phyloP scores from a whole-genome alignment of 1,140 invertebrate species.

The Cephus cinctus region DNA sequence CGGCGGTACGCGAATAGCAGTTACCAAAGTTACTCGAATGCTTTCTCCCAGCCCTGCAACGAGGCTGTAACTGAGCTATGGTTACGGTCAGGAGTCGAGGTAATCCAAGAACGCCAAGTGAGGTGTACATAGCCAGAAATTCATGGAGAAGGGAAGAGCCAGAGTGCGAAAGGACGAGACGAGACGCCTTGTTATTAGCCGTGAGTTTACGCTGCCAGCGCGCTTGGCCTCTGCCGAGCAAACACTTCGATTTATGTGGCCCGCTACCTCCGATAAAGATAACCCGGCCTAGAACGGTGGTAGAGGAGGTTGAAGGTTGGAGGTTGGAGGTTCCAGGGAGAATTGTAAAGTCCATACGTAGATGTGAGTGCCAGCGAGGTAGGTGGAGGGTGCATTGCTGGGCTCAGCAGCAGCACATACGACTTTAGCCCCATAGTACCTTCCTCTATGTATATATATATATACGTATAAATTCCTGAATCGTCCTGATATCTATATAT shows the following conservation, averaged over 20 bases:
- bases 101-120: too few species aligned
- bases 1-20: too few species aligned
- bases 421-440: background rate
- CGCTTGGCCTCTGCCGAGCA: conserved; percentile 24
- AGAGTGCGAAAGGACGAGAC: too few species aligned
- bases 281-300: conserved; percentile 16
- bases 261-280: conserved; percentile 33
- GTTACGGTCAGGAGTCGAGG: too few species aligned
- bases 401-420: conserved; percentile 18
- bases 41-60: too few species aligned
- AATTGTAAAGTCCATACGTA: too few species aligned
- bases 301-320: background rate
- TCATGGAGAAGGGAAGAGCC: too few species aligned
- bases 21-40: too few species aligned
- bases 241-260: conserved; percentile 42
- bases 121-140: too few species aligned
- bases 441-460: background rate
- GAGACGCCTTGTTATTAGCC: conserved; percentile 42
- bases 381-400: conserved; percentile 18
- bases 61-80: too few species aligned
- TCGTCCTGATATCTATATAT: conserved; percentile 9
- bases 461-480: conserved; percentile 8
- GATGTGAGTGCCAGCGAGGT: too few species aligned
- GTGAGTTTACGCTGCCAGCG: conserved; percentile 16
- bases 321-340: too few species aligned